These are phyloP conservation scores for Gorsachius magnificus DNA, from an alignment of 2,797 vertebrate species.

Conservation along the genomic window DNA sequence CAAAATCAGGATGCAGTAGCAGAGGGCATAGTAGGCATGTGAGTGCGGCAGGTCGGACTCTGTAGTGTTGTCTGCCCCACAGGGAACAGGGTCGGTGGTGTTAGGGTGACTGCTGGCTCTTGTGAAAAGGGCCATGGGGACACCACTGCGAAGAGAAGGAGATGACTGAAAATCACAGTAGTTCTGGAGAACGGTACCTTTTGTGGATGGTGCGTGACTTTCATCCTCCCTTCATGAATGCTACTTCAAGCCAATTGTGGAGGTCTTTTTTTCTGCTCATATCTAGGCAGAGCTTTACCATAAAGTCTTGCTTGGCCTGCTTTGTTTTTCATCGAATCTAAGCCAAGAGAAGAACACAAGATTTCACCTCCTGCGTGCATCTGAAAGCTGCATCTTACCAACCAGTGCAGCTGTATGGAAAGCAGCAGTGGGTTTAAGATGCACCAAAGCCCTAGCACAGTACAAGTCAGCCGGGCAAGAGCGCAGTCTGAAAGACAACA, in stretches of 20 bases:
- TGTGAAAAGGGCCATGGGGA: constrained; percentile 82
- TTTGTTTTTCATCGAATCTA: not conserved
- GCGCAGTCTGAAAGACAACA: not conserved
- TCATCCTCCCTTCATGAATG: not conserved
- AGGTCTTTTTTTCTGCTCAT: not conserved
- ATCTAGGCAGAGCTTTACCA: not conserved
- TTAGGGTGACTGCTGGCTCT: constrained; percentile 79
- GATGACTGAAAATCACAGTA: not conserved
- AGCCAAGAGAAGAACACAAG: not conserved
- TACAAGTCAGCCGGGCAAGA: not conserved
- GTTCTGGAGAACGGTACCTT: not conserved
- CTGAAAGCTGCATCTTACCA: not conserved
- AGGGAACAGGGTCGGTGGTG: constrained; percentile 66
- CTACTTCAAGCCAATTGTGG: not conserved
- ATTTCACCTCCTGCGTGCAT: not conserved
- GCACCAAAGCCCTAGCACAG: not conserved
- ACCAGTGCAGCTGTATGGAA: not conserved
- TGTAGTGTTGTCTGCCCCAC: constrained; percentile 66
- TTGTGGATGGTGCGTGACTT: not conserved
- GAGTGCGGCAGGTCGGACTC: constrained; percentile 14
- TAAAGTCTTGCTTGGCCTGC: not conserved
- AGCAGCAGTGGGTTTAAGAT: not conserved
- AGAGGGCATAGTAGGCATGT: constrained; percentile 86
- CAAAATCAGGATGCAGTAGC: constrained; percentile 89
- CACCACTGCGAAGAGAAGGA: constrained; percentile 57